Evolutionary conservation across 2,888 invertebrate genomes (phyloP).

Genomic region (Luperina testacea): DNA sequence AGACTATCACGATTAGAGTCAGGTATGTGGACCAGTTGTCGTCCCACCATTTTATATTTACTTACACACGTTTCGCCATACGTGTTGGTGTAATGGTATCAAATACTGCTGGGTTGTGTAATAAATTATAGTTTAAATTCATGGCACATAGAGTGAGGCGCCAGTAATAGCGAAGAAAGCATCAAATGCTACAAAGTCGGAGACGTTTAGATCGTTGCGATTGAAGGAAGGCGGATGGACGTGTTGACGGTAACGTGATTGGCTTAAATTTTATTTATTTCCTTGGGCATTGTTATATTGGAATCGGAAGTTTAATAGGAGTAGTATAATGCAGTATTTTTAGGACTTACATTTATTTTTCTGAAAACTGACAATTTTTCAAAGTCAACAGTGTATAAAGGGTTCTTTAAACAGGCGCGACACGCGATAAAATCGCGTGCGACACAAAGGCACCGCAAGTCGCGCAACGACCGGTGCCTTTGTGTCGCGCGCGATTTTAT

Average conservation of each 20-base stretch:
- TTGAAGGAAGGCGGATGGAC: constrained; percentile 20
- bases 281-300: not conserved
- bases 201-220: constrained; percentile 31
- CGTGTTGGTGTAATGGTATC: constrained; percentile 45
- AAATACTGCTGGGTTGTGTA: constrained; percentile 19
- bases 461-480: too few species aligned
- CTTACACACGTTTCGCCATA: constrained; percentile 54
- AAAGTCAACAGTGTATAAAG: too few species aligned
- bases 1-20: constrained; percentile 63
- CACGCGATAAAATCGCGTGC: too few species aligned
- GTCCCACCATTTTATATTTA: constrained; percentile 50
- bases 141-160: constrained; percentile 50
- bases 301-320: not conserved
- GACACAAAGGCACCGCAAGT: too few species aligned
- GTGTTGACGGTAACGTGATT: constrained; percentile 6
- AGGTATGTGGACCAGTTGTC: constrained; percentile 55
- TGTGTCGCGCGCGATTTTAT: too few species aligned
- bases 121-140: constrained; percentile 59
- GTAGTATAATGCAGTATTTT: not conserved
- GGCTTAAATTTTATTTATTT: not conserved
- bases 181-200: constrained; percentile 46
- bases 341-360: not conserved
- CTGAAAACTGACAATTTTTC: not conserved
- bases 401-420: too few species aligned
- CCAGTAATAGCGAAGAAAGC: constrained; percentile 53